phyloP scores from a whole-genome alignment of 1,140 invertebrate genomes.

The Agrilus planipennis region DNA sequence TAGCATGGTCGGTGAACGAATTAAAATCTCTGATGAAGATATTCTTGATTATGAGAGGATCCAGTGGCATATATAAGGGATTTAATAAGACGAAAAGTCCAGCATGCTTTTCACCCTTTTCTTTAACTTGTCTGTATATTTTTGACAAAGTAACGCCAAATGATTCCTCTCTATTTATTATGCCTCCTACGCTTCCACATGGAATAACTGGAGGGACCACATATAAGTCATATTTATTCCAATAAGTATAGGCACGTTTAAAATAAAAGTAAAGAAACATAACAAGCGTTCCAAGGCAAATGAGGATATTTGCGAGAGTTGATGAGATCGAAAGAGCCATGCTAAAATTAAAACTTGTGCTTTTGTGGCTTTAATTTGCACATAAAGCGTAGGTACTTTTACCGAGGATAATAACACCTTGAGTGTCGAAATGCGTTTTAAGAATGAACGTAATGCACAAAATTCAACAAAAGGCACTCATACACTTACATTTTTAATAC shows the following conservation, averaged over 20 bases:
- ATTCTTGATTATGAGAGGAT: slow-evolving; percentile 11
- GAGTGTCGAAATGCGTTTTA: too few relatives aligned
- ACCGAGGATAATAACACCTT: too few relatives aligned
- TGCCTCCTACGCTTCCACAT: slow-evolving; percentile 7
- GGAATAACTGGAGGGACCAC: background rate
- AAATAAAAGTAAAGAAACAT: too few relatives aligned
- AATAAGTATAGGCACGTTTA: slow-evolving; percentile 4
- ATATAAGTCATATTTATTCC: background rate
- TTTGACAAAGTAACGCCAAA: slow-evolving; percentile 6
- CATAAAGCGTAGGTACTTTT: too few relatives aligned
- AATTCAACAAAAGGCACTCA: too few relatives aligned
- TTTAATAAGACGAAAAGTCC: slow-evolving; percentile 9
- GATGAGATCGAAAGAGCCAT: too few relatives aligned
- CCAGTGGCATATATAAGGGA: slow-evolving; percentile 7
- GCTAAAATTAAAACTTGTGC: too few relatives aligned
- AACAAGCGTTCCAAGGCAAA: too few relatives aligned
- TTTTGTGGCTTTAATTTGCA: too few relatives aligned
- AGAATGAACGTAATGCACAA: too few relatives aligned
- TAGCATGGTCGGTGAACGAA: slow-evolving; percentile 8
- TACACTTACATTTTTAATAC: too few relatives aligned
- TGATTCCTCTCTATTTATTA: background rate
- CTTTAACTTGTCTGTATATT: slow-evolving; percentile 13
- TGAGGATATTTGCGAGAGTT: too few relatives aligned
- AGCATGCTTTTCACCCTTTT: slow-evolving; percentile 10
- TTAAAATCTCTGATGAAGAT: slow-evolving; percentile 11